Percentiles rank a stretch among this genome's conserved stretches.
phyloP scores from a whole-genome alignment of 2,888 invertebrate genomes.

The Drosophila prolongata region DNA sequence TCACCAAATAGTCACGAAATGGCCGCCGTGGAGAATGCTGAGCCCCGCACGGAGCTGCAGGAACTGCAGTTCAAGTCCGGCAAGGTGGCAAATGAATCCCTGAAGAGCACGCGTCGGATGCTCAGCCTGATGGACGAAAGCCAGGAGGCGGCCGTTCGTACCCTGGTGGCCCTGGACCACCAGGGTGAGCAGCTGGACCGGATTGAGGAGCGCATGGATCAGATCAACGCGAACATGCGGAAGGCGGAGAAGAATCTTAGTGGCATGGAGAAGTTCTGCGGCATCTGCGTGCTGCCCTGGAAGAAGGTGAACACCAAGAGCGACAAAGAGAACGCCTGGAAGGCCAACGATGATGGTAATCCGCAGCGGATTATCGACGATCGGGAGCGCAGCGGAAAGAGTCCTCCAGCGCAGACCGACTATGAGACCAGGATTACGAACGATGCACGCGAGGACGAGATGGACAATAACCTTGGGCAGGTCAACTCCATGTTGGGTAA shows the following conservation, averaged over 20 bases:
- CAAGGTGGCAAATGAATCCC: slow-evolving; percentile 79
- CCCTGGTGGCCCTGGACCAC: slow-evolving; percentile 79
- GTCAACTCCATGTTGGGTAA: too few relatives aligned
- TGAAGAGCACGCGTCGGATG: slow-evolving; percentile 81
- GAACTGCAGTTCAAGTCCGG: slow-evolving; percentile 79
- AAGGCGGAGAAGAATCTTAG: slow-evolving; percentile 82
- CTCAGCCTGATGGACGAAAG: slow-evolving; percentile 78
- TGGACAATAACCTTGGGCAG: too few relatives aligned
- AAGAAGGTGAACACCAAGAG: slow-evolving; percentile 81
- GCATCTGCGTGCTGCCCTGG: slow-evolving; percentile 79
- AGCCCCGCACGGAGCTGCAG: slow-evolving; percentile 79
- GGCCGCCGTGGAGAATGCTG: slow-evolving; percentile 64
- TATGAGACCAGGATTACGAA: too few relatives aligned
- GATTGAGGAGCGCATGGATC: slow-evolving; percentile 82
- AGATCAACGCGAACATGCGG: slow-evolving; percentile 82
- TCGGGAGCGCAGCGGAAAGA: too few relatives aligned
- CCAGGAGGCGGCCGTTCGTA: slow-evolving; percentile 81
- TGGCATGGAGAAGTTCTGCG: slow-evolving; percentile 82
- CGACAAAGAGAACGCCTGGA: slow-evolving; percentile 78
- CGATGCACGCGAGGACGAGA: too few relatives aligned
- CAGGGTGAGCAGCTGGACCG: slow-evolving; percentile 81
- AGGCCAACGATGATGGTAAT: slow-evolving; percentile 81
- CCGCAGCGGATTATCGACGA: slow-evolving; percentile 80
- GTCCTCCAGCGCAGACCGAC: too few relatives aligned
- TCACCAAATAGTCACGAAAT: slow-evolving; percentile 41